These are phyloP conservation scores for Drosophila lacertosa DNA, from an alignment of 1,140 invertebrate genomes.

Conservation along the genomic window DNA sequence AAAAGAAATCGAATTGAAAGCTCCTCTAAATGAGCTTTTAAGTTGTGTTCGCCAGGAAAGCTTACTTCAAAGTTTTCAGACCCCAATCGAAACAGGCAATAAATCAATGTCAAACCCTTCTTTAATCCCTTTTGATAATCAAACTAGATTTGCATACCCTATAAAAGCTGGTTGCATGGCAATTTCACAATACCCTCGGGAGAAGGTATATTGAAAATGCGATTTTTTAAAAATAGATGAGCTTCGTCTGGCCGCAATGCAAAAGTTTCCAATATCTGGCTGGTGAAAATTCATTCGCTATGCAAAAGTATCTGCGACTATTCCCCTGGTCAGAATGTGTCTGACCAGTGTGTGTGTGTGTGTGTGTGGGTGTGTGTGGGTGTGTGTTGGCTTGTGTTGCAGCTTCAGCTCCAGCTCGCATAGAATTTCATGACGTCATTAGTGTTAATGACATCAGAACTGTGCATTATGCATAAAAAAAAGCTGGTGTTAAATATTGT, in stretches of 20 bases:
- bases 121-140: too few relatives aligned
- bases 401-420: constrained; percentile 38
- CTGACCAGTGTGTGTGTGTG: neutral
- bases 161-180: too few relatives aligned
- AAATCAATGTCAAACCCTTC: too few relatives aligned
- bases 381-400: constrained; percentile 12
- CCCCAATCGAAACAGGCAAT: too few relatives aligned
- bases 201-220: constrained; percentile 7
- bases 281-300: constrained; percentile 29
- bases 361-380: neutral
- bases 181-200: neutral
- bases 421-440: constrained; percentile 76
- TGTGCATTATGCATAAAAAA: constrained; percentile 72
- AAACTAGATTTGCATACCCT: too few relatives aligned
- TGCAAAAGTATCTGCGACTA: constrained; percentile 9
- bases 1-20: too few relatives aligned
- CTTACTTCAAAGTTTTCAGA: too few relatives aligned
- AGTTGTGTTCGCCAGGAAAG: too few relatives aligned
- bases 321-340: constrained; percentile 12
- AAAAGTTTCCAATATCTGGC: constrained; percentile 52
- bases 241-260: constrained; percentile 24
- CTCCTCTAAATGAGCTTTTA: too few relatives aligned
- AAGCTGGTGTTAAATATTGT: constrained; percentile 60
- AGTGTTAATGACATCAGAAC: constrained; percentile 66
- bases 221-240: constrained; percentile 54